Conservation (phyloP, 2,113 vertebrate species). For the Cheirogaleus medius region DNA sequence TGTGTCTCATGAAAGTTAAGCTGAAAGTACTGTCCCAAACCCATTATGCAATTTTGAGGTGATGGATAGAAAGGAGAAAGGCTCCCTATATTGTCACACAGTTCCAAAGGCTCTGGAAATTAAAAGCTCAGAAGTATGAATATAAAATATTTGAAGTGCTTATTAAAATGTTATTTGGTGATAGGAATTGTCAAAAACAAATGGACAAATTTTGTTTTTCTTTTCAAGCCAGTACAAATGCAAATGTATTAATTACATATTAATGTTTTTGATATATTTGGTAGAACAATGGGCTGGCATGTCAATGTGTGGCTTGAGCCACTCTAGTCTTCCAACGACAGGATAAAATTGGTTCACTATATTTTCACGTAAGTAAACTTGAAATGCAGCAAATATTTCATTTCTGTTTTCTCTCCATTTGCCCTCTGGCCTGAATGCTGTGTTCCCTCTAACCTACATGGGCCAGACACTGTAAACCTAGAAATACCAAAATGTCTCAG, state of each 20-base stretch:
- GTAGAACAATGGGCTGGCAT: neutral
- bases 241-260: neutral
- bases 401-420: neutral
- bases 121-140: neutral
- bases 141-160: neutral
- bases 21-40: neutral
- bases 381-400: neutral
- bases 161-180: constrained; percentile 11
- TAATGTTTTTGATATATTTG: neutral
- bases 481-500: neutral
- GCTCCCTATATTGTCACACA: neutral
- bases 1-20: neutral
- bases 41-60: neutral
- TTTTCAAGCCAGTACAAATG: neutral
- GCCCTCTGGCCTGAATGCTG: neutral
- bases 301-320: neutral
- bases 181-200: neutral
- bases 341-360: neutral
- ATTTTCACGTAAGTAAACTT: neutral
- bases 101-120: neutral
- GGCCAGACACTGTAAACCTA: neutral
- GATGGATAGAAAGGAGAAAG: neutral
- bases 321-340: neutral
- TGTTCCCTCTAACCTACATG: neutral
- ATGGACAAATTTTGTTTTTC: neutral